Evolutionary conservation across 2,797 vertebrate species (phyloP).

Genomic region (Siniperca obscura): DNA sequence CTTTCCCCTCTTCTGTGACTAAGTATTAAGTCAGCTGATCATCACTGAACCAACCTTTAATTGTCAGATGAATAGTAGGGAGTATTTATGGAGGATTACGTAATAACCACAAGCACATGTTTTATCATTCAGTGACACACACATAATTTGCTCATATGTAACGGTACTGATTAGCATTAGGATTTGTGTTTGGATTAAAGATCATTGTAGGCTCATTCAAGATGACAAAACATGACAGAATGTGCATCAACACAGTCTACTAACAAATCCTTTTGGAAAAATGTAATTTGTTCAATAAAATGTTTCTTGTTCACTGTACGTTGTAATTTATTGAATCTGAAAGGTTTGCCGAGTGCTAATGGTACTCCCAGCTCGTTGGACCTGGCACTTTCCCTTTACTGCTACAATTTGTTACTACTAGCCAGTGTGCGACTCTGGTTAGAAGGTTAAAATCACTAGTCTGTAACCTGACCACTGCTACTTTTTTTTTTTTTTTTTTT

Average conservation of each 20-base stretch:
- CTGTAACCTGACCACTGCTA: not conserved
- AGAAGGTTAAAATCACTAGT: not conserved
- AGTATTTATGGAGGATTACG: not conserved
- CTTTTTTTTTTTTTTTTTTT: constrained; percentile 3
- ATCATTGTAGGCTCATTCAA: not conserved
- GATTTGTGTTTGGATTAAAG: constrained; percentile 15
- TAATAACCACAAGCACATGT: constrained; percentile 26
- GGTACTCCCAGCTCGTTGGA: not conserved
- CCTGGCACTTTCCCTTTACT: not conserved
- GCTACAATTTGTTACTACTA: not conserved
- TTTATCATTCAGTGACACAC: constrained; percentile 8
- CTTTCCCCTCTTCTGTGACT: constrained; percentile 8
- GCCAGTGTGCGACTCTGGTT: not conserved
- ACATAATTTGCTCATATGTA: not conserved
- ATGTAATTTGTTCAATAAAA: not conserved
- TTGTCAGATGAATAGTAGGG: not conserved
- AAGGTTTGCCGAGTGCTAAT: not conserved
- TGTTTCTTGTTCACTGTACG: not conserved
- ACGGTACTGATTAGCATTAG: not conserved
- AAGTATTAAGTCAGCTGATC: constrained; percentile 45
- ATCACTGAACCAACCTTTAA: constrained; percentile 6
- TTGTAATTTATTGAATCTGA: not conserved
- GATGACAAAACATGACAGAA: not conserved
- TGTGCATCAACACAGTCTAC: not conserved
- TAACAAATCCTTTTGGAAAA: not conserved